Base-by-base conservation (phyloP, 1,140 invertebrate genomes). In the Ips nitidus region DNA sequence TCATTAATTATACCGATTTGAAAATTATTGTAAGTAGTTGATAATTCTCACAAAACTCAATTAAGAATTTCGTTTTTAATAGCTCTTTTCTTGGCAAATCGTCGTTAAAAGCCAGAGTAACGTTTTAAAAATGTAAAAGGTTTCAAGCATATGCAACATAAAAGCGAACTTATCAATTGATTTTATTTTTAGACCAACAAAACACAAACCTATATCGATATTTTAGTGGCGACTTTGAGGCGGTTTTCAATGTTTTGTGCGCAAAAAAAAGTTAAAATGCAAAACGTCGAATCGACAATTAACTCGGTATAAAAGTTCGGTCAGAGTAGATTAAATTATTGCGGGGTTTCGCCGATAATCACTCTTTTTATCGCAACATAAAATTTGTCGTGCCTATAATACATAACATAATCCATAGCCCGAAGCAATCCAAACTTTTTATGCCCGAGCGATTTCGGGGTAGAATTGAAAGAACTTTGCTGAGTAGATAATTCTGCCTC, bases 381-480 rank as follows among this genome's bases (percentile, higher is more conserved):
- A 66, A 66, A 66, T 66, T 66, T 66, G 64, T 66, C 64, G 52
- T 57, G 40, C 64, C 47, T 52, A 66, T 66, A 66, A 66, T 66
- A 66, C 64, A 66, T 66, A 57, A 63, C 61, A 63, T 63, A 63
- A 63, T 63, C 61, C 61, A 40, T 45, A n/a, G 61, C 61, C 61
- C 4, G 45, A 5, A 38, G 45, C 45, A 50, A 39, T 50, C n/a
- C 37, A 58, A 66, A 66, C 64, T 66, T 66, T 66, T 66, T 66
- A 57, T 66, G n/a, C 64, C 64, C 52, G 22, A 43, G 22, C 62
- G 62, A 65, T 65, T 64, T 53, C 52, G 36, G 64, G 41, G 8
- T 40, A 53, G 64, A 66, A 66, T 65, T 65, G 62, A 65, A 65
- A 65, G 62, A 65, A 65, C 52, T 66, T 66, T 66, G 64, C 64